Evolutionary conservation across 2,113 vertebrate genomes (phyloP).

Genomic region (Protobothrops mucrosquamatus): DNA sequence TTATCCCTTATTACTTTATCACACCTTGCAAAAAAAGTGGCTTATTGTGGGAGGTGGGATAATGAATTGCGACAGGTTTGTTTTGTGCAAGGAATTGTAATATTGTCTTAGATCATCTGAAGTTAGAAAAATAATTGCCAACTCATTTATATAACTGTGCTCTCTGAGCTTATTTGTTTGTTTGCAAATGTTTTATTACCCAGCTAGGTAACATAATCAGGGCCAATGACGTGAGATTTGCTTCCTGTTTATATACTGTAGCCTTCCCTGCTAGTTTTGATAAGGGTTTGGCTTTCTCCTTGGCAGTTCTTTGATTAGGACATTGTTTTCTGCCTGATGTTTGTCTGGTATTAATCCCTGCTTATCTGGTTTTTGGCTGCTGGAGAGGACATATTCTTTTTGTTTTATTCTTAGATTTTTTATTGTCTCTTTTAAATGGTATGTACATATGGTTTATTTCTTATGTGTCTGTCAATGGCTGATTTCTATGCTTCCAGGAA

Average conservation of each 20-base stretch:
- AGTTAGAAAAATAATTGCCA: not conserved
- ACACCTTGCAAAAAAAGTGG: not conserved
- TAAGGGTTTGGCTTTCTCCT: not conserved
- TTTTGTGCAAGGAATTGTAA: not conserved
- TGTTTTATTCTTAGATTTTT: not conserved
- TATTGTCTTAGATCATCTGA: not conserved
- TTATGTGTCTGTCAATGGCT: not conserved
- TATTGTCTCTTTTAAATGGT: not conserved
- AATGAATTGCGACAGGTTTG: not conserved
- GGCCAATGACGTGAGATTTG: not conserved
- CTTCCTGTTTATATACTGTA: not conserved
- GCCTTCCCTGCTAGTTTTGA: not conserved
- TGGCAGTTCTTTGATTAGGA: not conserved
- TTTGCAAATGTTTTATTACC: not conserved
- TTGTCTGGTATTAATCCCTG: not conserved
- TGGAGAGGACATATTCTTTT: not conserved
- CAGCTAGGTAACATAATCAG: not conserved
- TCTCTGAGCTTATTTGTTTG: not conserved
- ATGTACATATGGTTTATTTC: not conserved
- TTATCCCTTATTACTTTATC: not conserved
- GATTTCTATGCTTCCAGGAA: not conserved
- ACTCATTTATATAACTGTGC: not conserved
- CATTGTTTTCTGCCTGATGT: not conserved
- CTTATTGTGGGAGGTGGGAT: not conserved
- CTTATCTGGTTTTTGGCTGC: not conserved